A percentile compares a stretch with the other conserved stretches of the same genome.
Evolutionary conservation across 1,140 invertebrate species (phyloP).

Genomic region (Sitophilus oryzae): DNA sequence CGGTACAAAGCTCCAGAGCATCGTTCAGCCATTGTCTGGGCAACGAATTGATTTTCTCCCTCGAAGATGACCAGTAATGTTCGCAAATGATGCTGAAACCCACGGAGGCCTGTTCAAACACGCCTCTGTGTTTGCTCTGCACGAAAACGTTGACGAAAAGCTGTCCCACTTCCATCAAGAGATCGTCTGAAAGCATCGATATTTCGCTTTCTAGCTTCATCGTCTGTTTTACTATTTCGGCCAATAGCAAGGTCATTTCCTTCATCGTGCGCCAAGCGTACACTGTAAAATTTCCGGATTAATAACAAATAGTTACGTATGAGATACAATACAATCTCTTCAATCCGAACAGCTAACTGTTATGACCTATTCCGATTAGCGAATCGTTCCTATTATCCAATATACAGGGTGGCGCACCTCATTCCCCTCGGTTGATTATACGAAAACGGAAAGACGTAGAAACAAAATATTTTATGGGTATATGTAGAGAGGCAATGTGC

Average conservation of each 20-base stretch:
- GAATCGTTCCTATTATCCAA: no score
- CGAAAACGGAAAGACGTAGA: no score
- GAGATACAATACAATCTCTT: no score
- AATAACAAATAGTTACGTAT: not conserved
- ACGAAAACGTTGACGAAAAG: constrained; percentile 67
- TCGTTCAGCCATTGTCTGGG: constrained; percentile 60
- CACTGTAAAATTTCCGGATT: constrained; percentile 42
- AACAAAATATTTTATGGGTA: no score
- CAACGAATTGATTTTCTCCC: constrained; percentile 20
- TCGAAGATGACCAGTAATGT: constrained; percentile 52
- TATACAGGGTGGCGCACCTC: no score
- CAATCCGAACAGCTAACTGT: no score
- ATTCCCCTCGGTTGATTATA: no score
- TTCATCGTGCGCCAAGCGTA: constrained; percentile 82
- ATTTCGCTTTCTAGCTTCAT: constrained; percentile 34
- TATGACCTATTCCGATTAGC: no score
- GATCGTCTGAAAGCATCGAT: constrained; percentile 31
- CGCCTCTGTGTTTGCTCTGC: constrained; percentile 86
- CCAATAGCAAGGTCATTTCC: constrained; percentile 55
- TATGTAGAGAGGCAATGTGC: no score
- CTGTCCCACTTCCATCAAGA: constrained; percentile 59
- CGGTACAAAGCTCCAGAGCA: constrained; percentile 32
- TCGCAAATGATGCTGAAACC: constrained; percentile 75
- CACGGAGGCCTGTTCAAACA: constrained; percentile 91
- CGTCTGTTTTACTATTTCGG: constrained; percentile 43